Evolutionary conservation across 2,888 invertebrate species (phyloP).

Genomic region (Athalia circularis): DNA sequence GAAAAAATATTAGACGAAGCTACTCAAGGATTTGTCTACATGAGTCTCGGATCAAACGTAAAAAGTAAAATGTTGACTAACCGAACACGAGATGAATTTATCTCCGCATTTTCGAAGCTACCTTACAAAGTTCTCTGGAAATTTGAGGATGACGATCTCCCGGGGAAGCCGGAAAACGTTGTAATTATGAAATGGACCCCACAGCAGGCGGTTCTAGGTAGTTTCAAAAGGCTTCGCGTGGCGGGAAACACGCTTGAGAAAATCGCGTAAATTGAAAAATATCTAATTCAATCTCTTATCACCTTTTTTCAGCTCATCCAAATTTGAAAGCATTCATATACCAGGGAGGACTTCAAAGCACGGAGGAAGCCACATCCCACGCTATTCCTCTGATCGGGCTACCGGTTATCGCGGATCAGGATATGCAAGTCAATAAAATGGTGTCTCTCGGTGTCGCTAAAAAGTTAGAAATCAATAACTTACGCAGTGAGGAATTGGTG

Average conservation of each 20-base stretch:
- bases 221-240: no score
- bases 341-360: conserved; percentile 64
- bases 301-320: conserved; percentile 55
- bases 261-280: no score
- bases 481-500: conserved; percentile 48
- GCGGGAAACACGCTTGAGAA: no score
- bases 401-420: conserved; percentile 60
- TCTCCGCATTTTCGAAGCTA: conserved; percentile 72
- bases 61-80: conserved; percentile 72
- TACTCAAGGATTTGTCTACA: conserved; percentile 74
- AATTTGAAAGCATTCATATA: conserved; percentile 60
- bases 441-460: conserved; percentile 52
- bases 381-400: conserved; percentile 60
- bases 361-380: conserved; percentile 59
- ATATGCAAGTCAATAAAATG: conserved; percentile 50
- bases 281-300: no score
- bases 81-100: conserved; percentile 69
- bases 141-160: conserved; percentile 72
- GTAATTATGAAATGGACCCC: conserved; percentile 74
- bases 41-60: conserved; percentile 75
- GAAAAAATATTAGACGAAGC: conserved; percentile 72
- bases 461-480: conserved; percentile 47
- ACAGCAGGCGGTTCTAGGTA: conserved; percentile 72
- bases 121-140: conserved; percentile 75
- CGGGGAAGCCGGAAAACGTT: conserved; percentile 72